Base-by-base conservation (phyloP, 1,140 invertebrate species). In the Drosophila dunni region DNA sequence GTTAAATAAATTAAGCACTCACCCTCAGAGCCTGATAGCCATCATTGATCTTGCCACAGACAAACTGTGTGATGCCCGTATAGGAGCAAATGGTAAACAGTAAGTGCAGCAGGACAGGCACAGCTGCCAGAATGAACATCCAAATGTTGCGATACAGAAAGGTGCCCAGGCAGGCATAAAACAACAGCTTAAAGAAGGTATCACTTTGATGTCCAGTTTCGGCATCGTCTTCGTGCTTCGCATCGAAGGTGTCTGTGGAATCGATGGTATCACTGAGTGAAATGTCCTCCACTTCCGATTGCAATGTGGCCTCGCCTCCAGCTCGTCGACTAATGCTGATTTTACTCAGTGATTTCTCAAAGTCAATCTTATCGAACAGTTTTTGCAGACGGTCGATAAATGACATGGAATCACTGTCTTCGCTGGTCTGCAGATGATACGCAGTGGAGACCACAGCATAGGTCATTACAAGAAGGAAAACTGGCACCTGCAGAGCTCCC, bases 381-480 rank as follows among this genome's bases (percentile, higher is more conserved):
- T 86, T 89, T 0, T 79, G 70, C 20, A 92, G 11, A 20, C 91
- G 91, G 1, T 91, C 71, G 6, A 91, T 34, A 51, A 75, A 83
- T 6, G 81, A 66, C 24, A 73, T 79, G 0, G 79, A 42, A 7
- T 74, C 65, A 0, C 53, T 45, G 0, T 79, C 81, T 11, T 89
- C 75, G 17, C 62, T 72, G 0, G 68, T 74, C 7, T 81, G 86
- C 48, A 92, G 83, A 92, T 95, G 94, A 69, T 94, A 94, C 44
- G 94, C 81, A 65, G 95, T 94, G 7, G 94, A 95, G 11, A 93
- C 79, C 2, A 94, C 77, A n/a, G 93, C 90, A 63, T 92, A 92
- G 6, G 63, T 58, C 84, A 92, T 91, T 6, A 90, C 74, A 10
- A 89, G 36, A 4, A 93, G 82, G 73, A 95, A 95, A 3, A 93